These are phyloP conservation scores for Acanthosepion esculentum DNA, from an alignment of 2,888 invertebrate species.

Conservation along the genomic window DNA sequence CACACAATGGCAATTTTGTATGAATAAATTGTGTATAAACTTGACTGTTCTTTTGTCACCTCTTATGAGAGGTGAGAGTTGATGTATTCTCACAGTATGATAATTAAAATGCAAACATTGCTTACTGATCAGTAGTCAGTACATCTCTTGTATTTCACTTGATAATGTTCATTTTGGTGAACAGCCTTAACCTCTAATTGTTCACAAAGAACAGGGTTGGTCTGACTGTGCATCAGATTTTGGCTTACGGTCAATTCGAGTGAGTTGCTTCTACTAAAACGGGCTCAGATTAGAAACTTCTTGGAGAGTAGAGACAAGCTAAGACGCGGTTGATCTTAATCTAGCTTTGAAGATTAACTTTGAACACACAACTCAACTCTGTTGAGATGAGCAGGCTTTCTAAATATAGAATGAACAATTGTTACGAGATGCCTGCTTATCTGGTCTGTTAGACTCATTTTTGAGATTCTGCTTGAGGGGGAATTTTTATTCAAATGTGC, in stretches of 20 bases:
- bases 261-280: neutral
- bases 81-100: no score
- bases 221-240: neutral
- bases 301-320: neutral
- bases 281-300: neutral
- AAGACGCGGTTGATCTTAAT: conserved; percentile 7
- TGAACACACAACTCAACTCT: neutral
- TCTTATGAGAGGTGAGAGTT: no score
- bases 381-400: neutral
- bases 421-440: neutral
- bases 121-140: no score
- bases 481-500: neutral
- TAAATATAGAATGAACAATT: neutral
- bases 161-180: no score
- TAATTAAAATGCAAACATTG: no score
- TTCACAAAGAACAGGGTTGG: neutral
- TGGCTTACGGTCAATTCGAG: neutral
- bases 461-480: neutral
- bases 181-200: neutral
- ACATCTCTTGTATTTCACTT: no score
- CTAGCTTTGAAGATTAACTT: neutral
- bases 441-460: neutral
- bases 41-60: no score
- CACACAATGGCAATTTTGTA: no score
- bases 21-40: no score